Evolutionary conservation across 2,113 vertebrate species (phyloP).

Genomic region (Solenodon paradoxus): DNA sequence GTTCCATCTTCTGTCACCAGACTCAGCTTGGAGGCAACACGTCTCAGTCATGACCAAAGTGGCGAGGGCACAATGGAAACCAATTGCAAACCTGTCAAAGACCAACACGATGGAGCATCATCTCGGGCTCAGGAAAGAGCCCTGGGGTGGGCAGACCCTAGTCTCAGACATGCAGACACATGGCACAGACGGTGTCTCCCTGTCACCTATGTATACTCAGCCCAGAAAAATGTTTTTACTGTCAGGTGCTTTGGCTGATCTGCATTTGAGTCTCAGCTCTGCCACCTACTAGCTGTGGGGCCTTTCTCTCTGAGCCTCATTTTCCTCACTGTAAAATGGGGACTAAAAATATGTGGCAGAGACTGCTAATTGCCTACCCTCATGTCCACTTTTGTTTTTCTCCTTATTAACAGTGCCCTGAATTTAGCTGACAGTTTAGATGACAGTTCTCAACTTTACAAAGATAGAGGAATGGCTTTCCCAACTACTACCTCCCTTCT

Average conservation of each 20-base stretch:
- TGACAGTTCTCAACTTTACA: background rate
- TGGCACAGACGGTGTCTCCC: background rate
- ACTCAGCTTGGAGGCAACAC: background rate
- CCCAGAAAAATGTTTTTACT: background rate
- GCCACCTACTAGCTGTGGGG: background rate
- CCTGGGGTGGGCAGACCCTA: background rate
- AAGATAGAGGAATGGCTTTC: background rate
- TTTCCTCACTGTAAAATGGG: background rate
- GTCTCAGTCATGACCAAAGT: background rate
- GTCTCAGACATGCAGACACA: background rate
- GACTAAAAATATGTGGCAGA: background rate
- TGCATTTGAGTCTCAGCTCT: background rate
- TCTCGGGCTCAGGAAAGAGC: background rate
- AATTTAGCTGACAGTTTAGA: background rate
- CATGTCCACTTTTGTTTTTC: background rate
- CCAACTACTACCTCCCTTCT: background rate
- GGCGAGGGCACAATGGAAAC: background rate
- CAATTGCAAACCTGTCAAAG: background rate
- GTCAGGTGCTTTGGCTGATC: background rate
- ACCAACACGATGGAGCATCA: background rate
- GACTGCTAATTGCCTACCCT: background rate
- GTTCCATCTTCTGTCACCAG: background rate
- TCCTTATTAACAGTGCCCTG: background rate
- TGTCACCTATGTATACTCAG: no score
- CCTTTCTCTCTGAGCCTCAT: background rate